Evolutionary conservation across 2,797 vertebrate genomes (phyloP), one percentile per base, ranked within the genome.

Genomic region (Phylloscopus collybita): DNA sequence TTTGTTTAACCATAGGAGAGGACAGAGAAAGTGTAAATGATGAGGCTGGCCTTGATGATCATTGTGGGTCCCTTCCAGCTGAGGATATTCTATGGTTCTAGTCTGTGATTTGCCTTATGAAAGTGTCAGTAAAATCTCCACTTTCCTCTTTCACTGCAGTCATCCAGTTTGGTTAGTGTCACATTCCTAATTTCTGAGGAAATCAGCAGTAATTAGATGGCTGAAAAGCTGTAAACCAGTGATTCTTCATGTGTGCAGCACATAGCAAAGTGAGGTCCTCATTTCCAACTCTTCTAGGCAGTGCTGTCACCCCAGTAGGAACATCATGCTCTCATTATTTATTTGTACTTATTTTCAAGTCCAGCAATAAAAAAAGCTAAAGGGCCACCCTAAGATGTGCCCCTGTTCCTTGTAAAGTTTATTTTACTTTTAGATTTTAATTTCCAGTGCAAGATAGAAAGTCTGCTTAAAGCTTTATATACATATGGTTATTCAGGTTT

Each of bases 371-470:
- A 30, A 50, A 50, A 51, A 9, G 7, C 21, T 38, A 21, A 2
- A 25, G 9, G 9, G 0, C 19, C 9, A 38, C 5, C 3, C 54
- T 6, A 72, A 34, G 2, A 6, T 18, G 2, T 42, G 1, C 1
- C 7, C 5, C 8, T 44, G 9, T 2, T 70, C 5, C 53, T 51
- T 15, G 3, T 10, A 78, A 3, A 5, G 5, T 61, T 62, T 42
- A 2, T 64, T 81, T 64, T 34, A 1, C 21, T 47, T 34, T 16
- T 11, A 4, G 0, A 12, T 57, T 82, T 78, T 40, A 30, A 16
- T 47, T 51, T 40, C 2, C 27, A 71, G 4, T 3, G 2, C 12
- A 69, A 78, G 14, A 26, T 2, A 27, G 3, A 6, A 73, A 57
- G 4, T 2, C 16, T 81, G 2, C 6, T 21, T 69, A 57, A 60